Base-by-base conservation (phyloP, 2,888 invertebrate genomes). In the Yponomeuta evonymella region DNA sequence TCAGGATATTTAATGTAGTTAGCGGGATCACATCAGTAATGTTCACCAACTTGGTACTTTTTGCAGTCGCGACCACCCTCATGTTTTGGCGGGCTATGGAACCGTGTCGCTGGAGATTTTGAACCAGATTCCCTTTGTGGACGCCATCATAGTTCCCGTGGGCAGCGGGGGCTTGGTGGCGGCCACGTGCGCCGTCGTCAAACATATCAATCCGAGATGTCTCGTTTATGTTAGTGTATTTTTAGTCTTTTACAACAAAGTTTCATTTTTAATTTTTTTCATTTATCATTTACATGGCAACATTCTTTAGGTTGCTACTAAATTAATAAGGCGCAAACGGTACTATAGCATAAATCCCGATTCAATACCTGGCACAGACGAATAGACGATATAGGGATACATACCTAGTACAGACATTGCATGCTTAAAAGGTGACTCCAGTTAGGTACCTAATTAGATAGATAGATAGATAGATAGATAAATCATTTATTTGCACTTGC, bases 161-260 rank as follows among this genome's bases (percentile, higher is more conserved):
- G 98, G 98, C 2, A 97, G 97, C 23, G 98, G 96, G 11, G 98
- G 98, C 0, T 92, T 98, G 6, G 95, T 97, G 67, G 98, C 98
- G 0, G 98, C 98, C 0, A 92, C 97, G 15, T 96, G 97, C 1
- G 93, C 96, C 0, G 98, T 98, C 15, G 93, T 98, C 67, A 99
- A 98, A 85, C 95, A 95, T 0, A 82, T 96, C 10, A 95, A 96
- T 75, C 98, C 98, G 0, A 89, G 93, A 66, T 95, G 97, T 29
- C 94, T 95, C 81, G 94, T 98, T 73, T 97, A 98, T 81, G 98
- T 98, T 86, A 94, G 96, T 93, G 73, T 72, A 11, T 48, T 11
- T 12, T 48, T 58, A 30, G 36, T 51, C 29, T 6, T 68, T 8
- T 11, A 12, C 1, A 9, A 68, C 15, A 29, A 2, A 9, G 10